Conservation (phyloP, 2,797 vertebrate genomes). For the Myotis pilosus region DNA sequence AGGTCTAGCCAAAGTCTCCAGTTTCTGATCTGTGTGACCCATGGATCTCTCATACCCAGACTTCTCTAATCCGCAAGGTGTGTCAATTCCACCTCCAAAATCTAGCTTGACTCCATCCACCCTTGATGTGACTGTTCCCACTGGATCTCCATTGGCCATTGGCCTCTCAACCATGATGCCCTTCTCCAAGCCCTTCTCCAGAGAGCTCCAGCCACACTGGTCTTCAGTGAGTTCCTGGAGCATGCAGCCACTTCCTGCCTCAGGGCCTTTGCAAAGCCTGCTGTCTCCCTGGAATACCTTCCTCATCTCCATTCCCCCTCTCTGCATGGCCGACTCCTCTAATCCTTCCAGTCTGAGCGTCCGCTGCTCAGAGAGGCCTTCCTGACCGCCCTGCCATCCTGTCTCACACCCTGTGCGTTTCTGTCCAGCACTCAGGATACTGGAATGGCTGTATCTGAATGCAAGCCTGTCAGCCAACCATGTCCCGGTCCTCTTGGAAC, state of each 20-base stretch:
- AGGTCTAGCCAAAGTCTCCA: not conserved
- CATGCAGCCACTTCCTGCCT: not conserved
- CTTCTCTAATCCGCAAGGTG: not conserved
- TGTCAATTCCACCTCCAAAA: not conserved
- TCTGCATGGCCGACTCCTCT: not conserved
- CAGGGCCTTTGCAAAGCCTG: not conserved
- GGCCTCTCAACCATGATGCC: not conserved
- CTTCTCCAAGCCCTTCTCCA: not conserved
- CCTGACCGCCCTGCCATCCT: not conserved
- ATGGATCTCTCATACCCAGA: not conserved
- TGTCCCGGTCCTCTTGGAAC: not conserved
- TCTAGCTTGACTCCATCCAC: not conserved
- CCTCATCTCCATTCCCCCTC: not conserved
- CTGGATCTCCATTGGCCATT: fast-evolving
- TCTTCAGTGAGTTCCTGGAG: not conserved
- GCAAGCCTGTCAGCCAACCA: not conserved
- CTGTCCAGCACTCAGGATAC: not conserved
- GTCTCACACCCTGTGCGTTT: fast-evolving
- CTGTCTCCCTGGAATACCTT: not conserved
- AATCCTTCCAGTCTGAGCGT: not conserved
- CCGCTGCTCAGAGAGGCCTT: not conserved
- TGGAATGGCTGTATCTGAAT: not conserved
- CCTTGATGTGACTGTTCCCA: not conserved
- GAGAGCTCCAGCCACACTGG: not conserved
- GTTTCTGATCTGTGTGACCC: not conserved